Conservation (phyloP, 2,797 vertebrate species). For the Spheniscus humboldti region DNA sequence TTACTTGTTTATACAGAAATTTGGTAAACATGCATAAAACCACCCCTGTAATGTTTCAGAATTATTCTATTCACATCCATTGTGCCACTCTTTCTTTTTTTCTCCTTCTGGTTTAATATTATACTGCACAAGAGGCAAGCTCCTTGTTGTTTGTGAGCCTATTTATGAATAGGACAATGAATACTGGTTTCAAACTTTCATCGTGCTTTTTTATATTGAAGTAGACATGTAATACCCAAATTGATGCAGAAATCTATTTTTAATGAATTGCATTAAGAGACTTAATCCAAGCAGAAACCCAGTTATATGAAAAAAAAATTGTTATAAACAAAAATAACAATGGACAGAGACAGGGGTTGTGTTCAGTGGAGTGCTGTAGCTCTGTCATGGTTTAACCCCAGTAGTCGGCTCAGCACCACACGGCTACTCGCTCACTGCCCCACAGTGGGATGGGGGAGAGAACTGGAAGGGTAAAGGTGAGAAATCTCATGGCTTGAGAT, state of each 20-base stretch:
- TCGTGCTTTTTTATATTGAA: background rate
- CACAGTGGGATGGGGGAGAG: too few relatives aligned
- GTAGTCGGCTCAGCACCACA: background rate
- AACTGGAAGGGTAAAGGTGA: background rate
- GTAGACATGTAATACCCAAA: background rate
- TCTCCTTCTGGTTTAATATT: background rate
- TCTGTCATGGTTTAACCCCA: background rate
- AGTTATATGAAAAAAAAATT: background rate
- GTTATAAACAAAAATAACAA: background rate
- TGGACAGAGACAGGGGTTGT: background rate
- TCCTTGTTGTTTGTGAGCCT: background rate
- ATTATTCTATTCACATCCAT: background rate
- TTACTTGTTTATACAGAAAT: constrained; percentile 14
- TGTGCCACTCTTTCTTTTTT: background rate
- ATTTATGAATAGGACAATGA: background rate
- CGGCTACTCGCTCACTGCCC: accelerated
- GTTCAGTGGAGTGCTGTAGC: background rate
- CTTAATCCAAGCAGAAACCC: background rate
- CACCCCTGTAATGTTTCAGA: background rate
- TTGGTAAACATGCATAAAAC: background rate
- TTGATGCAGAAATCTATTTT: background rate
- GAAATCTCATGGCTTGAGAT: background rate
- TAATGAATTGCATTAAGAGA: background rate
- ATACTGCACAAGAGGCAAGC: background rate
- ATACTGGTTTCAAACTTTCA: background rate